Evolutionary conservation across 2,113 vertebrate genomes (phyloP).

Genomic region (Varanus salvator): DNA sequence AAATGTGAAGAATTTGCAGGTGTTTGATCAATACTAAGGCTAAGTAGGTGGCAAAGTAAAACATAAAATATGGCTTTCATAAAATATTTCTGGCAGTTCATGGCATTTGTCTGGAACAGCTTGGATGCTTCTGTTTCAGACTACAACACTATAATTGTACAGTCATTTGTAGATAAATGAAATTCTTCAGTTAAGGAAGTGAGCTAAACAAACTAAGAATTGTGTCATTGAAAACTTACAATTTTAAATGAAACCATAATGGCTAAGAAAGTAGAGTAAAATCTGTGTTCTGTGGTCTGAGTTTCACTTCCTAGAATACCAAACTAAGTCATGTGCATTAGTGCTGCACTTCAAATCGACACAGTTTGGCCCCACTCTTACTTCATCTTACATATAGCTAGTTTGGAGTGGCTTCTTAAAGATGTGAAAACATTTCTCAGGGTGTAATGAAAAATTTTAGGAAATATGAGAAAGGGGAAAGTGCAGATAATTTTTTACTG

Average conservation of each 20-base stretch:
- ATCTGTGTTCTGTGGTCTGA: background rate
- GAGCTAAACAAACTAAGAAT: background rate
- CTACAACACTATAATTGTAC: background rate
- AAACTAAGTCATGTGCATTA: background rate
- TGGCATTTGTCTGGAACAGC: background rate
- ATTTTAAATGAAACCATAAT: background rate
- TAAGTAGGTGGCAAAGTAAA: background rate
- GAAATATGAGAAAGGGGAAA: background rate
- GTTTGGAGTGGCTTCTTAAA: background rate
- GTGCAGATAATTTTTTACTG: background rate
- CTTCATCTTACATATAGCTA: background rate
- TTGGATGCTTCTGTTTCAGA: background rate
- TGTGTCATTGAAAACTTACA: background rate
- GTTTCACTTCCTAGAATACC: background rate
- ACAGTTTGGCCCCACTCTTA: background rate
- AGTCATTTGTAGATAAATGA: background rate
- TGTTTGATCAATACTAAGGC: background rate
- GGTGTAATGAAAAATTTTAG: conserved; percentile 32
- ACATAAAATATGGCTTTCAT: background rate
- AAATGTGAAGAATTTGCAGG: background rate
- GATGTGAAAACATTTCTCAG: conserved; percentile 9
- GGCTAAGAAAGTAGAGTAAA: background rate
- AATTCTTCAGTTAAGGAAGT: background rate
- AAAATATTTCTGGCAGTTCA: background rate
- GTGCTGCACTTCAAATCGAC: background rate